Percentiles rank a stretch among this genome's conserved stretches.
These are phyloP conservation scores for Leptinotarsa lineolata DNA, from an alignment of 1,140 invertebrate genomes.

Conservation along the genomic window DNA sequence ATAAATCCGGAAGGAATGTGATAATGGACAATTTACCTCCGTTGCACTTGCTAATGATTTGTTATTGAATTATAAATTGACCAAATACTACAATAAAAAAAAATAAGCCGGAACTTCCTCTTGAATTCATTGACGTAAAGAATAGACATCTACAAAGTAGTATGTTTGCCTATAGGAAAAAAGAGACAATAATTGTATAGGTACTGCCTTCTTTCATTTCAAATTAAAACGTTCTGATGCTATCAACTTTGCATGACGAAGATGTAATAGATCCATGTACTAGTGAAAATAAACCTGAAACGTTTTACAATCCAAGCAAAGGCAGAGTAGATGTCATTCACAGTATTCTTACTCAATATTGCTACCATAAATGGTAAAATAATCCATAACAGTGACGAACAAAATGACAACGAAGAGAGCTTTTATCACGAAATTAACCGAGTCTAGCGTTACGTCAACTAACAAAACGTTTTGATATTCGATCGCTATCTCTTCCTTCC, in stretches of 20 bases:
- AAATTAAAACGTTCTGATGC: slow-evolving; percentile 39
- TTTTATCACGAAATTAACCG: background rate
- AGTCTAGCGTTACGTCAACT: background rate
- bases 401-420: background rate
- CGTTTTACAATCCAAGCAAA: slow-evolving; percentile 12
- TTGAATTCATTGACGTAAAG: slow-evolving; percentile 24
- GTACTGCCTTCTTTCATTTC: too few relatives aligned
- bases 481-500: slow-evolving; percentile 3
- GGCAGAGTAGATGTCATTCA: background rate
- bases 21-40: slow-evolving; percentile 49
- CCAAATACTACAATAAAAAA: slow-evolving; percentile 45
- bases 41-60: slow-evolving; percentile 32
- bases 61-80: slow-evolving; percentile 39
- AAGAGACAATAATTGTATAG: slow-evolving; percentile 22
- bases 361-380: background rate
- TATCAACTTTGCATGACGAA: slow-evolving; percentile 31
- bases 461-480: background rate
- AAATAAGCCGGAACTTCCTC: slow-evolving; percentile 41
- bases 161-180: slow-evolving; percentile 35
- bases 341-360: slow-evolving; percentile 12
- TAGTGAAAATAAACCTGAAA: slow-evolving; percentile 7
- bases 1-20: slow-evolving; percentile 48
- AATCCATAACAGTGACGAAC: background rate
- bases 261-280: background rate
- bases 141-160: slow-evolving; percentile 20